Evolutionary conservation across 2,797 vertebrate genomes (phyloP).

Genomic region (Falco berigora): DNA sequence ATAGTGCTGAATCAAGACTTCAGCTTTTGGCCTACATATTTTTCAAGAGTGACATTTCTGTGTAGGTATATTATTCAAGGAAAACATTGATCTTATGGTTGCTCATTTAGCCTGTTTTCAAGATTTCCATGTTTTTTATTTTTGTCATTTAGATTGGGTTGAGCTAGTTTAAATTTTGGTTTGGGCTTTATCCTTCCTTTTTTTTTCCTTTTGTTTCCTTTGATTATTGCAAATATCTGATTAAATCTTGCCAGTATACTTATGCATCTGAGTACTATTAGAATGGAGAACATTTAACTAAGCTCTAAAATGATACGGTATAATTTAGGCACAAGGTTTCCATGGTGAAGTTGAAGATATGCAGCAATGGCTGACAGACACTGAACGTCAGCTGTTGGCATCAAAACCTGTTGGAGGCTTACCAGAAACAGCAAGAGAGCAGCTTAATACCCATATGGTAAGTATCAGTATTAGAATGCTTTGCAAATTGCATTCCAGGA

Average conservation of each 20-base stretch:
- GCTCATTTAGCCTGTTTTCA: neutral
- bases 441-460: conserved; percentile 98
- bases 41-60: neutral
- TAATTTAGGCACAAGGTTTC: conserved; percentile 97
- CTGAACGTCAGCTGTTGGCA: conserved; percentile 94
- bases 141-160: neutral
- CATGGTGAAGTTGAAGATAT: conserved; percentile 98
- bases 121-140: neutral
- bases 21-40: neutral
- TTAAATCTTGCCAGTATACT: neutral
- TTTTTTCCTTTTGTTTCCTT: neutral
- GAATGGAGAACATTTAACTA: neutral
- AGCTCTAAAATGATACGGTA: conserved; percentile 48
- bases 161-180: neutral
- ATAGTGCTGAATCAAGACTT: neutral
- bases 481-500: conserved; percentile 73
- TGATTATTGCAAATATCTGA: neutral
- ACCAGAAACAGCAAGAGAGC: conserved; percentile 96
- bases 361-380: conserved; percentile 97
- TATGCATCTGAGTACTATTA: neutral
- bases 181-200: neutral
- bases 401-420: conserved; percentile 97
- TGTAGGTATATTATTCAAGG: neutral
- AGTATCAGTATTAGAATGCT: conserved; percentile 77
- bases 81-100: neutral